Evolutionary conservation across 2,113 vertebrate genomes (phyloP), one percentile per base, ranked within the genome.

Genomic region (Engraulis encrasicolus): DNA sequence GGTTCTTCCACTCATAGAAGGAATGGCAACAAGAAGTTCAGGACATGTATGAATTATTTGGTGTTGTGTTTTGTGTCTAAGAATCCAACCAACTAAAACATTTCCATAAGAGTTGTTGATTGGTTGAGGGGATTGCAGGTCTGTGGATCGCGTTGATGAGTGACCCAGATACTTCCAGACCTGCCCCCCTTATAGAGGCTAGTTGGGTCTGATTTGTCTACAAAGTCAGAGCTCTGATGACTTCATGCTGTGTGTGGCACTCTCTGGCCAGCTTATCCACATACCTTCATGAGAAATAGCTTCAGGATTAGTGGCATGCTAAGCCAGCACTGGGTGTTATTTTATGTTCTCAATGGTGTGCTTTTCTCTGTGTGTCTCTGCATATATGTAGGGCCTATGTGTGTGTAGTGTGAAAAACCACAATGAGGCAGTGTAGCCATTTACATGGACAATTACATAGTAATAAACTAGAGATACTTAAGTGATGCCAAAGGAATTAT

Each of bases 331-430:
- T 81, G 80, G 48, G 31, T 15, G 19, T 74, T 37, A 74, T 11
- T 48, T 19, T 34, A 34, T 82, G 48, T n/a, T 71, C 54, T 40
- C 36, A 52, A 78, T 79, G 82, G 23, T 31, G 27, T 71, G 61
- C 34, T 23, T 71, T 9, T 71, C 23, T 34, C 0, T 71, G 23
- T n/a, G 40, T 45, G 40, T 45, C 4, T 34, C 11, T 71, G 27
- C 34, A 27, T 71, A 11, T 71, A 11, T 71, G 27, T 66, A 23
- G 7, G n/a, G 23, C 1, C 31, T 61, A 23, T 66, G 61, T 31
- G 27, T 31, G 27, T 34, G 61, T 31, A 45, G 23, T 20, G 11
- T 71, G 61, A 15, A 2, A 31, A 45, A 5, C 40, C 9, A 9
- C 9, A 9, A 45, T 45, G 40, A 45, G 4, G 9, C 9, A 45